Evolutionary conservation across 2,888 invertebrate species (phyloP).

Genomic region (Brassicogethes aeneus): DNA sequence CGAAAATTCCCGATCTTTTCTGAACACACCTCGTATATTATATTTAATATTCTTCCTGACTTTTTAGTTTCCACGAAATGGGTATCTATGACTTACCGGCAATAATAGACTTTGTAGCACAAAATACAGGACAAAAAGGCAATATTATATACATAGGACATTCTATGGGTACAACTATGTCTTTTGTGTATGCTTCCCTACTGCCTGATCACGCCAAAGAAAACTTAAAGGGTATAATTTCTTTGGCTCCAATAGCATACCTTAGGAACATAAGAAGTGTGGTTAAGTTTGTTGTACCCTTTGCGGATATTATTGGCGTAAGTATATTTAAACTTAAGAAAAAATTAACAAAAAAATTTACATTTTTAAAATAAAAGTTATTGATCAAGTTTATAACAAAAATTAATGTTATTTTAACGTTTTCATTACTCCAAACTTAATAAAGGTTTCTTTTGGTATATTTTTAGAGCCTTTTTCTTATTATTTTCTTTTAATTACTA

Average conservation of each 20-base stretch:
- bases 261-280: constrained; percentile 44
- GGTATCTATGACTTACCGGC: constrained; percentile 77
- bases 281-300: constrained; percentile 8
- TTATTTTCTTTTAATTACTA: too few relatives aligned
- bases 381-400: too few relatives aligned
- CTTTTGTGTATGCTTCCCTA: constrained; percentile 58
- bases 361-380: too few relatives aligned
- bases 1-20: too few relatives aligned
- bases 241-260: constrained; percentile 58
- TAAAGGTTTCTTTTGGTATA: too few relatives aligned
- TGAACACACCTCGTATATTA: too few relatives aligned
- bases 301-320: constrained; percentile 9
- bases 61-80: constrained; percentile 74
- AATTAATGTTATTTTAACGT: too few relatives aligned
- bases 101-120: constrained; percentile 59
- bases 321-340: constrained; percentile 2
- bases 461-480: too few relatives aligned
- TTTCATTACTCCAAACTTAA: too few relatives aligned
- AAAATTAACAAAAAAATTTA: too few relatives aligned
- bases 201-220: constrained; percentile 55
- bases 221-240: constrained; percentile 53
- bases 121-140: constrained; percentile 38
- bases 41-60: too few relatives aligned
- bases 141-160: constrained; percentile 70
- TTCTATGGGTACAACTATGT: constrained; percentile 75